Conservation (phyloP, 1,140 invertebrate genomes). For the Drosophila oshimai region DNA sequence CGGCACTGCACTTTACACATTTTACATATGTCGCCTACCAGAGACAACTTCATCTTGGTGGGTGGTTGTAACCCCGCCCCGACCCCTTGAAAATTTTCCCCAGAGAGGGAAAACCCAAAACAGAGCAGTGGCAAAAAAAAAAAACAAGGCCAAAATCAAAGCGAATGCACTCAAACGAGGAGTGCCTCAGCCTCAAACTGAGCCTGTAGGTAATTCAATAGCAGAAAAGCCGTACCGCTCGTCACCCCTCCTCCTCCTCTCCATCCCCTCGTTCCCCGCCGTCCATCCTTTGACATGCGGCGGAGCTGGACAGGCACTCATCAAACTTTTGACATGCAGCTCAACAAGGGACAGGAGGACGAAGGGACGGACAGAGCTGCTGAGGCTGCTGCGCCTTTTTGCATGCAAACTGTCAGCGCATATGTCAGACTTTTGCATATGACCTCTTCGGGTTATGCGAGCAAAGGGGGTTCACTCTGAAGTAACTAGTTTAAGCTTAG, state of each 20-base stretch:
- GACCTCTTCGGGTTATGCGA: conserved; percentile 32
- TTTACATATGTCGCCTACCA: conserved; percentile 76
- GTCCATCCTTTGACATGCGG: conserved; percentile 65
- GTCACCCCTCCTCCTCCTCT: not conserved
- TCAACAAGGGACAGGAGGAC: conserved; percentile 19
- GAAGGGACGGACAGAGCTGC: conserved; percentile 28
- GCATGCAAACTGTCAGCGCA: conserved; percentile 80
- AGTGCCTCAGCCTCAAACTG: conserved; percentile 41
- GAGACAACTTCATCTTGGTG: conserved; percentile 43
- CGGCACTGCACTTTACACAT: conserved; percentile 80
- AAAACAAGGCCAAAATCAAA: conserved; percentile 59
- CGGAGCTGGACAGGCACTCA: conserved; percentile 69
- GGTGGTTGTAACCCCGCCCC: conserved; percentile 22
- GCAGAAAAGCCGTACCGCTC: conserved; percentile 57
- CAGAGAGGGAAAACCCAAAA: conserved; percentile 20
- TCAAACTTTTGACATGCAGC: conserved; percentile 76
- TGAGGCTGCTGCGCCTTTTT: conserved; percentile 68
- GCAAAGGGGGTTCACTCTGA: not conserved
- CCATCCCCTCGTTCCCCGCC: conserved; percentile 5
- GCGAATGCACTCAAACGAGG: conserved; percentile 74
- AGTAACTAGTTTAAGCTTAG: not conserved
- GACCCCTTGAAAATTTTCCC: conserved; percentile 46
- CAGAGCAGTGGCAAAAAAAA: conserved; percentile 17
- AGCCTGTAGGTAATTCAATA: conserved; percentile 76
- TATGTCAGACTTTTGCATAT: conserved; percentile 79